These are phyloP conservation scores for Apis dorsata DNA, from an alignment of 1,140 invertebrate species.

Conservation along the genomic window DNA sequence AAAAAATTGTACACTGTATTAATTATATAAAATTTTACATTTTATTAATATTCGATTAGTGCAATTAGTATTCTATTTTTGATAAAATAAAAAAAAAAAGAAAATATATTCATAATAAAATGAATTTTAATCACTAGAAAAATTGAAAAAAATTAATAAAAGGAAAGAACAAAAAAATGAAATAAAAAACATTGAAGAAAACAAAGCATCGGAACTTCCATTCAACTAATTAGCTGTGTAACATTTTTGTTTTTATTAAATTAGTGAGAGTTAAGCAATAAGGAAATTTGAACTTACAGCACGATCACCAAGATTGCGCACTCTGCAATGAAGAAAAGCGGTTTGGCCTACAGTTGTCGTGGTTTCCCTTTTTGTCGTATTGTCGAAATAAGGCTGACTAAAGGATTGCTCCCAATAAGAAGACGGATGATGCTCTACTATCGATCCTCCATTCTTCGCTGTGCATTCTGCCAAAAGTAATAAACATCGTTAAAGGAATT, in stretches of 20 bases:
- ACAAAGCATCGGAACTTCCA: slow-evolving; percentile 19
- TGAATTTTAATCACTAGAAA: too few species aligned
- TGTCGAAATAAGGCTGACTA: slow-evolving; percentile 94
- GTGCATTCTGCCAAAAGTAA: slow-evolving; percentile 70
- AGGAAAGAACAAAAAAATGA: too few species aligned
- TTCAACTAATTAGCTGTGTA: slow-evolving; percentile 32
- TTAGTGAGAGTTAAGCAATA: slow-evolving; percentile 39
- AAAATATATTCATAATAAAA: too few species aligned
- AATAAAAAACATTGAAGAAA: too few species aligned
- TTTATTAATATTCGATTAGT: too few species aligned
- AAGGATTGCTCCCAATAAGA: slow-evolving; percentile 87
- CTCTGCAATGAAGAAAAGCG: slow-evolving; percentile 91
- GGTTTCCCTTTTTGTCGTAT: slow-evolving; percentile 90
- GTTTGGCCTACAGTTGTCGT: slow-evolving; percentile 92
- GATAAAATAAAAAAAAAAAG: too few species aligned
- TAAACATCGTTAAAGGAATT: slow-evolving; percentile 48
- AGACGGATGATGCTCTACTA: slow-evolving; percentile 74
- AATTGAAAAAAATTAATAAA: too few species aligned
- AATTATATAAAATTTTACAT: too few species aligned
- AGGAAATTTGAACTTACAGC: slow-evolving; percentile 84
- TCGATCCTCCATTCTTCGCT: slow-evolving; percentile 68
- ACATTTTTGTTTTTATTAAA: slow-evolving; percentile 54
- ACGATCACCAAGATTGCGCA: slow-evolving; percentile 91
- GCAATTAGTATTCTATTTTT: too few species aligned
- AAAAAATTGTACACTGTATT: too few species aligned